Evolutionary conservation across 2,797 vertebrate species (phyloP).

Genomic region (Macropodus opercularis): DNA sequence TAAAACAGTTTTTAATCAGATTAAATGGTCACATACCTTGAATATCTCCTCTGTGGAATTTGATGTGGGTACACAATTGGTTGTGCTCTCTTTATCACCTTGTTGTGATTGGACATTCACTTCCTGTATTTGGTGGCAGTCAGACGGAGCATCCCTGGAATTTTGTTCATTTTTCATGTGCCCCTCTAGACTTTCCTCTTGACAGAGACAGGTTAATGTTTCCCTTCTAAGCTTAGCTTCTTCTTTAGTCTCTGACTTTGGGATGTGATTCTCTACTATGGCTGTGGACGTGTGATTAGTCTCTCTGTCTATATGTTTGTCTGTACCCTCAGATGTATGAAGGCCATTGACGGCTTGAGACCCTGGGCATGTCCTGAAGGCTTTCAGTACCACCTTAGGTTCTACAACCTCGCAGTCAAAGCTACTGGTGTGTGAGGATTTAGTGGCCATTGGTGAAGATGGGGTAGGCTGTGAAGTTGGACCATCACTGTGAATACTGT

Average conservation of each 20-base stretch:
- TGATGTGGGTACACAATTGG: conserved; percentile 64
- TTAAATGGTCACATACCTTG: conserved; percentile 77
- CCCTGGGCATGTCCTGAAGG: conserved; percentile 71
- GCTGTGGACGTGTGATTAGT: conserved; percentile 58
- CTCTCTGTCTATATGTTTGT: conserved; percentile 47
- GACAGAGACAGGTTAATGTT: conserved; percentile 51
- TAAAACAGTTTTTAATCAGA: conserved; percentile 13
- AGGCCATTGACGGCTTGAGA: conserved; percentile 65
- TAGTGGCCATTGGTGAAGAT: conserved; percentile 50
- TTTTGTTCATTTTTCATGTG: conserved; percentile 76
- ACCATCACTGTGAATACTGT: conserved; percentile 67
- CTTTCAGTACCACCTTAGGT: conserved; percentile 67
- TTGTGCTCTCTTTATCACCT: conserved; percentile 70
- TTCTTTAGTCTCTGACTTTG: conserved; percentile 39
- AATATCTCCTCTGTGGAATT: conserved; percentile 81
- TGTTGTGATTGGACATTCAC: conserved; percentile 69
- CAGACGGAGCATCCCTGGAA: conserved; percentile 74
- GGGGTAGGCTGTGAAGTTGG: conserved; percentile 41
- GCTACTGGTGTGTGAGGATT: conserved; percentile 50
- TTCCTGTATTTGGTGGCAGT: conserved; percentile 63
- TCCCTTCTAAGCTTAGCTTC: conserved; percentile 49
- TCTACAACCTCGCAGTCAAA: conserved; percentile 33
- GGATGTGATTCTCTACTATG: conserved; percentile 68
- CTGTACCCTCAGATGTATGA: conserved; percentile 48
- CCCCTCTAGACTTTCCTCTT: conserved; percentile 62